These are phyloP conservation scores for Urocitellus parryii DNA, from an alignment of 2,113 vertebrate genomes.

Conservation along the genomic window DNA sequence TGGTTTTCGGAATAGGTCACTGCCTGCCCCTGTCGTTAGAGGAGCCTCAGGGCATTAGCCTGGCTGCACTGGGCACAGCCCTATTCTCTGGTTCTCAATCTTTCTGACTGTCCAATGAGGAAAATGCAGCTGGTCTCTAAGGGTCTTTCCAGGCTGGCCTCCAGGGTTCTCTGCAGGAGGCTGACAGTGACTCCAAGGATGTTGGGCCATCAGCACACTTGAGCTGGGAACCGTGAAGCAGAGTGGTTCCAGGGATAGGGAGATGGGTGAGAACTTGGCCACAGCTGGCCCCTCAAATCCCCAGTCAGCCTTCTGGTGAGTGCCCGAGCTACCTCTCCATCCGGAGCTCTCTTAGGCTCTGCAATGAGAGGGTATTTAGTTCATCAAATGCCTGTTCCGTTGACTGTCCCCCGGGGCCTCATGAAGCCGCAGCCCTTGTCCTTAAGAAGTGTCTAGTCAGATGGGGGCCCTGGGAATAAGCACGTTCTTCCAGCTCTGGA, in stretches of 20 bases:
- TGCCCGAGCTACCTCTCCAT: neutral
- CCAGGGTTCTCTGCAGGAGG: neutral
- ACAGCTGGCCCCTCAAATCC: neutral
- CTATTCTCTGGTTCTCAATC: neutral
- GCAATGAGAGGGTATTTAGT: neutral
- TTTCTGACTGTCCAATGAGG: neutral
- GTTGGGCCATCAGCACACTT: neutral
- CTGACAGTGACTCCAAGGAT: neutral
- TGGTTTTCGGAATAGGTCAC: neutral
- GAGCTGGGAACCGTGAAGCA: neutral
- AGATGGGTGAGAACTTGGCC: neutral
- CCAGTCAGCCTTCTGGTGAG: neutral
- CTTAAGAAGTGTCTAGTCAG: neutral
- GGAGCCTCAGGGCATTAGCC: neutral
- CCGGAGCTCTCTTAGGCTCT: neutral
- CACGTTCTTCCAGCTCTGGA: neutral
- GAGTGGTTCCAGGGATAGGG: rapidly evolving
- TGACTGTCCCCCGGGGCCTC: neutral
- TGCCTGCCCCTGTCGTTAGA: neutral
- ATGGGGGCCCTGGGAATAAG: too few species aligned
- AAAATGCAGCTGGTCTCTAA: neutral
- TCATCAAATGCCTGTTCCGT: neutral
- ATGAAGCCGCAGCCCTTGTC: neutral
- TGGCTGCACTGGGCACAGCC: neutral
- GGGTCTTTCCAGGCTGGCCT: neutral